phyloP scores from a whole-genome alignment of 2,888 invertebrate genomes.

The Pheosia tremula region DNA sequence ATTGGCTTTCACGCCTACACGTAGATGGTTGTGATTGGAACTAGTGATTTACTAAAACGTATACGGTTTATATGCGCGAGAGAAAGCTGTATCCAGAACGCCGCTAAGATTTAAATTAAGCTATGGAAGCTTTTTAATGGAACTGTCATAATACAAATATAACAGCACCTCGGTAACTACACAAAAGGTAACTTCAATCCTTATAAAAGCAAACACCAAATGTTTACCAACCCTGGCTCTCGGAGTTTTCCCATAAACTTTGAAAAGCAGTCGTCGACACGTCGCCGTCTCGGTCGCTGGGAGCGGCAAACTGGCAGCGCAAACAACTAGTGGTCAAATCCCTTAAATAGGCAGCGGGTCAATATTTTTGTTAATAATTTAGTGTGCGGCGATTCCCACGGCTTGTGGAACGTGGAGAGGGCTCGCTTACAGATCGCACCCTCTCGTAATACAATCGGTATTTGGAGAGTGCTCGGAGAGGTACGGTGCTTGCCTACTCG shows the following conservation, averaged over 20 bases:
- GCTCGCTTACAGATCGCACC: conserved; percentile 72
- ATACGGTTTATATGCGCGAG: background rate
- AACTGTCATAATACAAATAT: conserved; percentile 16
- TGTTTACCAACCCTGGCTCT: conserved; percentile 59
- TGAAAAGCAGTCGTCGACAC: conserved; percentile 71
- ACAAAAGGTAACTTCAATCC: conserved; percentile 36
- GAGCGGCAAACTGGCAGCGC: conserved; percentile 76
- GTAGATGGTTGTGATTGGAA: background rate
- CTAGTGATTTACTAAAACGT: background rate
- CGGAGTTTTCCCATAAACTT: conserved; percentile 78
- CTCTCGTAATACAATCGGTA: conserved; percentile 49
- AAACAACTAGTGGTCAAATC: conserved; percentile 82
- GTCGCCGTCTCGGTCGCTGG: conserved; percentile 48
- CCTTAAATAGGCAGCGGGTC: conserved; percentile 82
- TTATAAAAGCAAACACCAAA: conserved; percentile 57
- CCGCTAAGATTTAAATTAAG: background rate
- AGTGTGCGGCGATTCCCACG: conserved; percentile 76
- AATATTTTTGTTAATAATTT: conserved; percentile 84
- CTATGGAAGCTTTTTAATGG: background rate
- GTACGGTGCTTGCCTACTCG: conserved; percentile 24
- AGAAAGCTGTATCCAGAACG: background rate
- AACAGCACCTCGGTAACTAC: conserved; percentile 40
- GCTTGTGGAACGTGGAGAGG: conserved; percentile 57
- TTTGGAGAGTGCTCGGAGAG: conserved; percentile 57
- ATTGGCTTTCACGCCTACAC: background rate